Base-by-base conservation (phyloP, 2,113 vertebrate genomes). In the Atrichornis clamosus region DNA sequence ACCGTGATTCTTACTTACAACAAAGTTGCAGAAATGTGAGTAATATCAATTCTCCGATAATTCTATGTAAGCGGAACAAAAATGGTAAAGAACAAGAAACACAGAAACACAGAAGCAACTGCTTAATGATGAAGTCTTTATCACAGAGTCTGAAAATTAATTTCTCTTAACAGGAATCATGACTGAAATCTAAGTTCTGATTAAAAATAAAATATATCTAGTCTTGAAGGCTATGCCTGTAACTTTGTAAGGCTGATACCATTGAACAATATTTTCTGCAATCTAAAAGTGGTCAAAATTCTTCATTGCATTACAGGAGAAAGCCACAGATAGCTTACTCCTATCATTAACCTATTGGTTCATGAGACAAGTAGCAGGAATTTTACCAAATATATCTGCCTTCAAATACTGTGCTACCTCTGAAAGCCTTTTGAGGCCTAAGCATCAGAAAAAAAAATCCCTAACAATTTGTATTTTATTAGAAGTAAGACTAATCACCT, bases 1-100 rank as follows among this genome's bases (percentile, higher is more conserved):
- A 52, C 75, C 55, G 50, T 93, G 95, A 93, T 56, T 82, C 76
- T 94, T 97, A 89, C 80, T 96, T 96, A 96, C 68, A 94, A 58
- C 64, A 72, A 93, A 80, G 46, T 70, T 93, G 53, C 14, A 91
- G 64, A 95, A 97, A 95, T 92, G 14, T 75, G 30, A 76, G 17
- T 65, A 88, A 28, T 95, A 41, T 28, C 50, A 85, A 6, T 67
- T 84, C 23, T 82, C 90, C 15, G 2, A 8, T 68, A 64, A 88
- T 64, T 65, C 52, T 74, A 24, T 53, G 77, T 58, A 69, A 56
- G 24, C 4, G 70, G n/a, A 76, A 22, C 4, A 39, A 27, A 94
- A 44, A 20, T 32, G 3, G 20, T 35, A 64, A 86, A 72, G 58
- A 77, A 18, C 2, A 13, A 87, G 27, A 77, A 68, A 70, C 35